A percentile compares a stretch with the other conserved stretches of the same genome.
These are phyloP conservation scores for Tiphia femorata DNA, from an alignment of 2,888 invertebrate species.

Conservation along the genomic window DNA sequence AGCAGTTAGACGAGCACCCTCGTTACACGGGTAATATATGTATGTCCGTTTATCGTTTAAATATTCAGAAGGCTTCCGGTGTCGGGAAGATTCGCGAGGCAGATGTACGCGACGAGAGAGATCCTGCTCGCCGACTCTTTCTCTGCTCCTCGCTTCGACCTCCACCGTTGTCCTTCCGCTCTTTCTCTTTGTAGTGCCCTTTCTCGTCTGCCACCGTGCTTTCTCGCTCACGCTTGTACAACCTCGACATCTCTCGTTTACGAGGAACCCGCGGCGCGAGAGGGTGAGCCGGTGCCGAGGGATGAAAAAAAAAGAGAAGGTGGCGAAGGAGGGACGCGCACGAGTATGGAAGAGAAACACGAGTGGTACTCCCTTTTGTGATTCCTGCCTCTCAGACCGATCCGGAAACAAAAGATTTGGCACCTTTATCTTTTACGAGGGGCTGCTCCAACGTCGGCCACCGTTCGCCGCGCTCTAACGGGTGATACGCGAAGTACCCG, in stretches of 20 bases:
- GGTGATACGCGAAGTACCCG: slow-evolving; percentile 11
- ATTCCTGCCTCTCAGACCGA: slow-evolving; percentile 31
- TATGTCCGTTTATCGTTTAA: slow-evolving; percentile 51
- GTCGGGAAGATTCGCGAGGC: slow-evolving; percentile 41
- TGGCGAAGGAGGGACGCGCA: slow-evolving; percentile 9
- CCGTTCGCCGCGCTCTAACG: slow-evolving; percentile 12
- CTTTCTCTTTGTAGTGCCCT: slow-evolving; percentile 17
- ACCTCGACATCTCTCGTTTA: slow-evolving; percentile 17
- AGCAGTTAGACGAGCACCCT: slow-evolving; percentile 20
- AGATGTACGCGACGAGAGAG: slow-evolving; percentile 34
- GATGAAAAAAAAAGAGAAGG: slow-evolving; percentile 1
- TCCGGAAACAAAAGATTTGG: slow-evolving; percentile 55
- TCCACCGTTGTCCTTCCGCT: slow-evolving; percentile 19
- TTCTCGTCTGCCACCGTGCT: not conserved
- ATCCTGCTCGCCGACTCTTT: slow-evolving; percentile 13
- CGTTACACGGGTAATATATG: slow-evolving; percentile 52
- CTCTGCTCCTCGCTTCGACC: not conserved
- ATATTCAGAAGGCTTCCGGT: slow-evolving; percentile 52
- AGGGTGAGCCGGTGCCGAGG: too few relatives aligned
- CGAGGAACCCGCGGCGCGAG: not conserved
- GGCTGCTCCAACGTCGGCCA: slow-evolving; percentile 11
- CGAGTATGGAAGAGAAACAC: slow-evolving; percentile 5
- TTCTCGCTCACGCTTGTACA: slow-evolving; percentile 26
- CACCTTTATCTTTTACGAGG: slow-evolving; percentile 49
- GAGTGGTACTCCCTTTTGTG: slow-evolving; percentile 40